These are phyloP conservation scores for Drosophila burlai DNA, from an alignment of 1,140 invertebrate species.

Conservation along the genomic window DNA sequence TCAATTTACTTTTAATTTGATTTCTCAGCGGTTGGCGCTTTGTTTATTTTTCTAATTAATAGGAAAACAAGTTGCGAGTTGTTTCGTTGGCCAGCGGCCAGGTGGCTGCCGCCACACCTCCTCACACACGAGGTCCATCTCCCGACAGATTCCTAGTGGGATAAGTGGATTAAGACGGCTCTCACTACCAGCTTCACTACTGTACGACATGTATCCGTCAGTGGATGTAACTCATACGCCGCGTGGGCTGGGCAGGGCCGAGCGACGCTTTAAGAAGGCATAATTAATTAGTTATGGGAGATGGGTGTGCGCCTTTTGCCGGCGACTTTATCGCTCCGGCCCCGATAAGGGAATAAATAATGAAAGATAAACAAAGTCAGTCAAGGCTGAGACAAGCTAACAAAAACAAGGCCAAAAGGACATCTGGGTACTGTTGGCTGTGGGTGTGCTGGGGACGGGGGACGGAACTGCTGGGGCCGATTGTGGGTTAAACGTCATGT, in stretches of 20 bases:
- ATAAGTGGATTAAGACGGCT: conserved; percentile 43
- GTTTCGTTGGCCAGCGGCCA: conserved; percentile 52
- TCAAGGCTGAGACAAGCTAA: conserved; percentile 56
- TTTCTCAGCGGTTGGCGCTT: conserved; percentile 60
- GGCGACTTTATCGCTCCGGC: conserved; percentile 47
- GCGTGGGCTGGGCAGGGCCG: conserved; percentile 26
- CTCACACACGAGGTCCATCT: conserved; percentile 3
- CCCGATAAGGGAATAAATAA: conserved; percentile 79
- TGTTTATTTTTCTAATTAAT: conserved; percentile 69
- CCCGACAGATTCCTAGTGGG: conserved; percentile 22
- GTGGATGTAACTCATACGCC: conserved; percentile 48
- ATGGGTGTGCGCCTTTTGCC: conserved; percentile 53
- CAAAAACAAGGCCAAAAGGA: conserved; percentile 51
- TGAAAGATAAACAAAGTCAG: conserved; percentile 78
- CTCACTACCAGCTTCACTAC: conserved; percentile 1
- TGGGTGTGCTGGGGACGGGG: background rate
- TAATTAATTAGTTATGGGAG: conserved; percentile 65
- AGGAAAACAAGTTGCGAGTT: conserved; percentile 56
- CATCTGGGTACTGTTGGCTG: conserved; percentile 14
- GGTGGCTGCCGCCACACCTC: conserved; percentile 16
- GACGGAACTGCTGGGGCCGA: background rate
- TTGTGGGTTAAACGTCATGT: conserved; percentile 56
- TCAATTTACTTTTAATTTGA: conserved; percentile 72
- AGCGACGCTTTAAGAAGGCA: conserved; percentile 48
- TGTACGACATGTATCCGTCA: background rate